Base-by-base conservation (phyloP, 2,113 vertebrate species). In the Ceyx melanurus region DNA sequence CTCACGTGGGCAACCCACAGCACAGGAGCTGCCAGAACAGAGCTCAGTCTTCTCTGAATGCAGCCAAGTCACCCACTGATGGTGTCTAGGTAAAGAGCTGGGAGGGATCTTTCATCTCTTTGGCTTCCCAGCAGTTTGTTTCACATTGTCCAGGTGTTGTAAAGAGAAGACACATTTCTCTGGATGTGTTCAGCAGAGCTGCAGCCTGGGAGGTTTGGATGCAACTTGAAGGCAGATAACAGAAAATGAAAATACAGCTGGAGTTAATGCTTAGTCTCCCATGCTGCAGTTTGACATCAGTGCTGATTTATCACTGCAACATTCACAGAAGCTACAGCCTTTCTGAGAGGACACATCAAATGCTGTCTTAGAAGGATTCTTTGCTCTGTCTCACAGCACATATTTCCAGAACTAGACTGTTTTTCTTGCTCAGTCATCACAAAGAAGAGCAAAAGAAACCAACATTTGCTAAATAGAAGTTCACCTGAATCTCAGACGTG, bases 121-220 rank as follows among this genome's bases (percentile, higher is more conserved):
- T 87, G 66, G 68, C 67, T 89, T 87, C 78, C 58, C 46, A 87
- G 10, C 67, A 45, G n/a, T 76, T 80, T 89, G 54, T 89, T 91
- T 93, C 64, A 60, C 7, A 1, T 80, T 71, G 60, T 76, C 78
- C 84, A 6, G 79, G 54, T 54, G 42, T 53, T 79, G 68, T 57
- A 75, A 71, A 72, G 62, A 2, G 0, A 46, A 65, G 73, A 93
- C 58, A 29, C 50, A 56, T 72, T 94, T 77, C 64, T 25, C 10
- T 67, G 71, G 67, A 51, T 54, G 66, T 70, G 78, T 51, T 90
- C 76, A 89, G 70, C 81, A 66, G 54, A 92, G 82, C 62, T 92
- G 82, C 95, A 87, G 74, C 16, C 66, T 56, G 82, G 35, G 86
- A 90, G 16, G 73, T 89, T 67, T 92, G 61, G 37, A 76, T 79